Evolutionary conservation across 2,113 vertebrate species (phyloP).

Genomic region (Petrocephalus zakoni): DNA sequence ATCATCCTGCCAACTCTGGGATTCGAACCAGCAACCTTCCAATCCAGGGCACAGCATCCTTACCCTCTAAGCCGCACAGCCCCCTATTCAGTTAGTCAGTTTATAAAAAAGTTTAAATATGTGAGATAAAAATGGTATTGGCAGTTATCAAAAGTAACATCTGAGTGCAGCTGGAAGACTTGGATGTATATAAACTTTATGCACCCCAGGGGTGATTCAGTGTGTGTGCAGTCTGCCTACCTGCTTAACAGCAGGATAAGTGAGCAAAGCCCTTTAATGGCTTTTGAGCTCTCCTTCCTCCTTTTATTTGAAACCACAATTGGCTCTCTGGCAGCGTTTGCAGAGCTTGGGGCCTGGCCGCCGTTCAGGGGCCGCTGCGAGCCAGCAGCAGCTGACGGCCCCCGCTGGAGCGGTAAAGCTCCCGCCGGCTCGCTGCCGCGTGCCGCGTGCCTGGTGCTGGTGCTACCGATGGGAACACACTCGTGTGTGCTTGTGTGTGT

Average conservation of each 20-base stretch:
- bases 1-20: neutral
- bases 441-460: neutral
- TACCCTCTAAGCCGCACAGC: neutral
- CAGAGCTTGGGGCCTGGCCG: neutral
- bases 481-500: too few species aligned
- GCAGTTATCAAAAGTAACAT: neutral
- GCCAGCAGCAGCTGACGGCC: neutral
- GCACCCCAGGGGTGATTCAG: neutral
- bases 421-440: neutral
- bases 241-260: neutral
- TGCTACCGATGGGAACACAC: neutral
- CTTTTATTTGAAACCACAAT: constrained; percentile 4
- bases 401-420: neutral
- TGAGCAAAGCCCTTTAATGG: neutral
- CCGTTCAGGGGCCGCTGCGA: neutral
- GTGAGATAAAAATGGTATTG: neutral
- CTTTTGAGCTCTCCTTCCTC: neutral
- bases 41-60: neutral
- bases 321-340: neutral
- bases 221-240: neutral
- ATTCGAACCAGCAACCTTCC: neutral
- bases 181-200: neutral
- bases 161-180: neutral
- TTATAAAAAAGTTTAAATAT: constrained; percentile 1
- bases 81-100: neutral